A percentile compares a stretch with the other conserved stretches of the same genome.
These are phyloP conservation scores for Papilio protenor DNA, from an alignment of 2,888 invertebrate species.

Conservation along the genomic window DNA sequence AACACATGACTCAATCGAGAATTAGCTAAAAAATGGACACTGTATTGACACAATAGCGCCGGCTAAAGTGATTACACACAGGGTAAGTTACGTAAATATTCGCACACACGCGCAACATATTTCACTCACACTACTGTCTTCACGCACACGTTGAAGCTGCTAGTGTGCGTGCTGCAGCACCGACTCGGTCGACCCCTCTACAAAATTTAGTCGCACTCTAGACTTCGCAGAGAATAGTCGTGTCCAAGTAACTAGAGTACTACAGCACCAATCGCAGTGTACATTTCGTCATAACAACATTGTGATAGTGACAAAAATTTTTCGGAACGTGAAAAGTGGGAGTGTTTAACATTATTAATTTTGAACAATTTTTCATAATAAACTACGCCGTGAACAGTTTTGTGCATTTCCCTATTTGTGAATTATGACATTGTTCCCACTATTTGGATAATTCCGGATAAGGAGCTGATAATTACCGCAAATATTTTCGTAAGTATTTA, in stretches of 20 bases:
- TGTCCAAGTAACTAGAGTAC: constrained; percentile 65
- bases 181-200: constrained; percentile 80
- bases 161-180: constrained; percentile 72
- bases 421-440: constrained; percentile 77
- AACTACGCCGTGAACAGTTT: constrained; percentile 64
- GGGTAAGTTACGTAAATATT: constrained; percentile 78
- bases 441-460: constrained; percentile 81
- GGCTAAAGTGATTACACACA: constrained; percentile 73
- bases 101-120: constrained; percentile 47
- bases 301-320: constrained; percentile 77
- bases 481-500: constrained; percentile 82
- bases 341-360: constrained; percentile 66
- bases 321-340: constrained; percentile 79
- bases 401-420: constrained; percentile 66
- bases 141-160: constrained; percentile 47
- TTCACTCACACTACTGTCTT: constrained; percentile 63
- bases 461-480: constrained; percentile 77
- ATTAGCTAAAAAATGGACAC: constrained; percentile 77
- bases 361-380: constrained; percentile 62
- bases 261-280: constrained; percentile 69
- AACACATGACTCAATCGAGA: constrained; percentile 80
- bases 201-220: constrained; percentile 79
- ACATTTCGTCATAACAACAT: constrained; percentile 82
- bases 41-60: constrained; percentile 75
- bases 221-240: constrained; percentile 69